Evolutionary conservation across 2,888 invertebrate genomes (phyloP).

Genomic region (Volucella inflata): DNA sequence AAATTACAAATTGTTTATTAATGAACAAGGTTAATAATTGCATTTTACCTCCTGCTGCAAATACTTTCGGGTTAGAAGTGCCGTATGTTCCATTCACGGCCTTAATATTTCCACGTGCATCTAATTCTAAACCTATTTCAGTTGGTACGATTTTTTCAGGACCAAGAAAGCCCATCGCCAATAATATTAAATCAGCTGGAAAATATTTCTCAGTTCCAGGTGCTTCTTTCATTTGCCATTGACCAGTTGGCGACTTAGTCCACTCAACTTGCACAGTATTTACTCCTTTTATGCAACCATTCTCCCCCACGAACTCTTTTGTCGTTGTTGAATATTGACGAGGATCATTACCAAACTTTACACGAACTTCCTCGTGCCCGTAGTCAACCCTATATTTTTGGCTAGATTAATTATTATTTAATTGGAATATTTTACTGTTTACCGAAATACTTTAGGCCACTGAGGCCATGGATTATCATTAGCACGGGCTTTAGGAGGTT

Average conservation of each 20-base stretch:
- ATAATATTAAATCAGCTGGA: conserved; percentile 94
- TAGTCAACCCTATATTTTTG: conserved; percentile 90
- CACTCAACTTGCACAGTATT: conserved; percentile 96
- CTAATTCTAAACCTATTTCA: conserved; percentile 91
- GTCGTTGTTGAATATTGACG: conserved; percentile 96
- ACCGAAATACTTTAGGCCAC: conserved; percentile 97
- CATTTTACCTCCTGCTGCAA: conserved; percentile 95
- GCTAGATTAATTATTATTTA: conserved; percentile 1
- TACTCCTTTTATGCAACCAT: conserved; percentile 95
- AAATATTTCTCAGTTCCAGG: conserved; percentile 91
- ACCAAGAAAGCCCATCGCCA: conserved; percentile 99
- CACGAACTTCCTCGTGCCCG: conserved; percentile 97
- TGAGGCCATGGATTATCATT: conserved; percentile 99
- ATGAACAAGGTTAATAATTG: neutral
- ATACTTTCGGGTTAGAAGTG: conserved; percentile 92
- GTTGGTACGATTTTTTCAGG: conserved; percentile 95
- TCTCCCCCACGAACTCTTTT: conserved; percentile 96
- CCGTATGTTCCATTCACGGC: conserved; percentile 91
- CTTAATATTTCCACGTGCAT: conserved; percentile 96
- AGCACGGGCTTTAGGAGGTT: conserved; percentile 92
- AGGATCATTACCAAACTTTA: conserved; percentile 96
- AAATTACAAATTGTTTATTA: conserved; percentile 7
- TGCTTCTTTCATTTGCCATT: conserved; percentile 97
- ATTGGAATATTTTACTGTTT: conserved; percentile 8
- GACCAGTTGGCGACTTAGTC: conserved; percentile 94